Evolutionary conservation across 2,888 invertebrate genomes (phyloP).

Genomic region (Barypeithes pellucidus): DNA sequence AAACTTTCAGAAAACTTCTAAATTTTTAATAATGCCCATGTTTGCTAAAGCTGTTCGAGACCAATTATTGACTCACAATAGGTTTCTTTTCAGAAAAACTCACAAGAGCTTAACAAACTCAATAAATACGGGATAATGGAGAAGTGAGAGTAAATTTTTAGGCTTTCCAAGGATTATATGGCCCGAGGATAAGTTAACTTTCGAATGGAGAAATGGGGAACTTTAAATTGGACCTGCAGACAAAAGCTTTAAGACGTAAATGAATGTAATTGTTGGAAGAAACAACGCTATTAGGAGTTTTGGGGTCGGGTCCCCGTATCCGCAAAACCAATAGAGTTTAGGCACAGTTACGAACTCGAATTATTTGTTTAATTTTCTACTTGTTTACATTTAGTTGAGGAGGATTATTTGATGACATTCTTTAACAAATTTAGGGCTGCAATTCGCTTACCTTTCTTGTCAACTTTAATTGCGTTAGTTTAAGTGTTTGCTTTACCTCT

Average conservation of each 20-base stretch:
- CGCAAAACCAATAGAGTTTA: slow-evolving; percentile 41
- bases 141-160: slow-evolving; percentile 46
- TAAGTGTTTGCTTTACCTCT: background rate
- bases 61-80: slow-evolving; percentile 45
- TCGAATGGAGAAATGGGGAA: slow-evolving; percentile 57
- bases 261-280: slow-evolving; percentile 65
- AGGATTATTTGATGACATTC: slow-evolving; percentile 13
- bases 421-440: background rate
- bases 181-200: slow-evolving; percentile 42
- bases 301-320: slow-evolving; percentile 42
- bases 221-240: slow-evolving; percentile 65
- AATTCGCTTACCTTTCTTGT: too few relatives aligned
- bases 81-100: slow-evolving; percentile 24
- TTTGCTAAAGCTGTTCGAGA: slow-evolving; percentile 25
- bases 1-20: slow-evolving; percentile 26
- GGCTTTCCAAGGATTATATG: slow-evolving; percentile 42
- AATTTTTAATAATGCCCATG: slow-evolving; percentile 35
- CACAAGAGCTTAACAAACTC: slow-evolving; percentile 42
- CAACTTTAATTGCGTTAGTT: too few relatives aligned
- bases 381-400: slow-evolving; percentile 15
- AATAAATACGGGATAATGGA: slow-evolving; percentile 45
- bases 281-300: slow-evolving; percentile 62
- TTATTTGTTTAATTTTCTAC: slow-evolving; percentile 35
- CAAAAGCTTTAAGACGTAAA: slow-evolving; percentile 64
- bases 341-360: slow-evolving; percentile 28